phyloP scores from a whole-genome alignment of 2,797 vertebrate species.

The Epinephelus coioides region DNA sequence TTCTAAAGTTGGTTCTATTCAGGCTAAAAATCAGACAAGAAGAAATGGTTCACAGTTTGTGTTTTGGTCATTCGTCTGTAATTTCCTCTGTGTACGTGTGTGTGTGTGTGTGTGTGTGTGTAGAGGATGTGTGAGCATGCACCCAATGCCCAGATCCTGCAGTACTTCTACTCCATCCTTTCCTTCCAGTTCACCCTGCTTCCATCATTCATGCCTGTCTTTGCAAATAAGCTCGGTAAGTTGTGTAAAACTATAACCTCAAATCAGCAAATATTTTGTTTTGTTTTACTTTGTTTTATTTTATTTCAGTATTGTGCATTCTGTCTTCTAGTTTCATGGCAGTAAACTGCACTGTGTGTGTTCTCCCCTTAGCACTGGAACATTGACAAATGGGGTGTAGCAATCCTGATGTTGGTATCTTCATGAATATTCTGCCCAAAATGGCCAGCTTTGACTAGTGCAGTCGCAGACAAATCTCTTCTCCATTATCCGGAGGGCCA shows the following conservation, averaged over 20 bases:
- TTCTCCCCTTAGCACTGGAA: neutral
- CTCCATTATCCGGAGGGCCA: too few species aligned
- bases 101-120: constrained; percentile 43
- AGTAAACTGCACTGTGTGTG: neutral
- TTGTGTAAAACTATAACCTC: neutral
- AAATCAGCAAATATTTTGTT: neutral
- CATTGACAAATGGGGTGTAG: neutral
- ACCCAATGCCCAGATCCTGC: constrained; percentile 85
- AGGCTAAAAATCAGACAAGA: constrained; percentile 4
- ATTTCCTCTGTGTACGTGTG: constrained; percentile 30
- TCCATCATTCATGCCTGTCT: constrained; percentile 87
- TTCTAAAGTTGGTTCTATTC: constrained; percentile 11
- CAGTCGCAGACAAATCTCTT: neutral
- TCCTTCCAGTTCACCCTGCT: constrained; percentile 88
- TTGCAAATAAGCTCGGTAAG: constrained; percentile 94
- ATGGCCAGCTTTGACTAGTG: neutral
- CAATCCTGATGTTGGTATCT: neutral
- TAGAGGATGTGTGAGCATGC: constrained; percentile 87
- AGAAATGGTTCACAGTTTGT: constrained; percentile 16
- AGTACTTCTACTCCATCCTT: constrained; percentile 90
- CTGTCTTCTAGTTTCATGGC: neutral
- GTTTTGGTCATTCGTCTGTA: constrained; percentile 30
- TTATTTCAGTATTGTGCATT: neutral
- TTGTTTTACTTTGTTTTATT: neutral
- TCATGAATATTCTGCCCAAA: neutral